These are phyloP conservation scores for Adoxophyes honmai DNA, from an alignment of 1,140 invertebrate species.

Conservation along the genomic window DNA sequence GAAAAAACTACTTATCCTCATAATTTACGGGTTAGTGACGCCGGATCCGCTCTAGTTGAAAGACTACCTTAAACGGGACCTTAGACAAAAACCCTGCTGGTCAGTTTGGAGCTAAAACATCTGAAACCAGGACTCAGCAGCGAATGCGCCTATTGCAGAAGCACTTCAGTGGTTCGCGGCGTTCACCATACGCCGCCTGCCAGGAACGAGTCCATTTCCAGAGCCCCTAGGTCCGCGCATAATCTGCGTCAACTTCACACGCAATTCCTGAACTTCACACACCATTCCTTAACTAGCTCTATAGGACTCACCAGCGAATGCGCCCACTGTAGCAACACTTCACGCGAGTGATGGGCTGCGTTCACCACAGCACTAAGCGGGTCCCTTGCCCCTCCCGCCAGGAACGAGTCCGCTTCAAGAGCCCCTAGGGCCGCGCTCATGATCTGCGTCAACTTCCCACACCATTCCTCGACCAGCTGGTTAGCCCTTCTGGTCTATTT, in stretches of 20 bases:
- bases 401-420: slow-evolving; percentile 36
- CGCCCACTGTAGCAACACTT: slow-evolving; percentile 91
- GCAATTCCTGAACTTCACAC: too few relatives aligned
- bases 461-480: slow-evolving; percentile 93
- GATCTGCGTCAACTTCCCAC: slow-evolving; percentile 86
- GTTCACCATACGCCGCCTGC: slow-evolving; percentile 82
- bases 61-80: too few relatives aligned
- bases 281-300: too few relatives aligned
- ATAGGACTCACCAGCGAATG: slow-evolving; percentile 83
- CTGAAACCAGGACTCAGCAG: too few relatives aligned
- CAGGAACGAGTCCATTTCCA: slow-evolving; percentile 9
- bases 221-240: slow-evolving; percentile 21
- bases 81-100: too few relatives aligned
- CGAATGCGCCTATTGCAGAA: too few relatives aligned
- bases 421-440: slow-evolving; percentile 55
- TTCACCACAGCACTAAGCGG: slow-evolving; percentile 85
- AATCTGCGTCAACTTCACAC: slow-evolving; percentile 86
- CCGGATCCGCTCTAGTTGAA: too few relatives aligned
- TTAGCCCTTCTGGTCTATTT: too few relatives aligned
- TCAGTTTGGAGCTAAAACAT: too few relatives aligned
- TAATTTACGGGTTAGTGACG: too few relatives aligned
- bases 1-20: too few relatives aligned
- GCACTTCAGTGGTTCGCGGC: slow-evolving; percentile 86
- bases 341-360: slow-evolving; percentile 87
- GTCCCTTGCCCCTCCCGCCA: slow-evolving; percentile 74